Conservation (phyloP, 2,797 vertebrate species). For the Lutjanus campechanus region DNA sequence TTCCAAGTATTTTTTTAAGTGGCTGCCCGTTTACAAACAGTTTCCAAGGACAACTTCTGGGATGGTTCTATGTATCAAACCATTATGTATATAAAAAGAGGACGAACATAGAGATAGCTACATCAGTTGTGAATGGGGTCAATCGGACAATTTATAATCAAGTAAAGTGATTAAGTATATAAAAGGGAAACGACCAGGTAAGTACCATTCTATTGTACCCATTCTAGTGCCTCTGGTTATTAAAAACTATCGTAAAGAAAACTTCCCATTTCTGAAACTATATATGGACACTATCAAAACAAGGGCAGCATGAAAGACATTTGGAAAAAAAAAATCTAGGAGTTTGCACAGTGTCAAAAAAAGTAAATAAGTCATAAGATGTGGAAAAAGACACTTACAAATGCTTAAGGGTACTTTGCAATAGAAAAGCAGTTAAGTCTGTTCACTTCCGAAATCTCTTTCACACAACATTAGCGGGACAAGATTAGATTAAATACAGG, state of each 20-base stretch:
- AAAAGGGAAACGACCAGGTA: too few relatives aligned
- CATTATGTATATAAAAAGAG: too few relatives aligned
- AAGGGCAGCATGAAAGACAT: background rate
- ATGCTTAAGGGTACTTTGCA: background rate
- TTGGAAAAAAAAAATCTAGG: background rate
- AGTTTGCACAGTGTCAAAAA: background rate
- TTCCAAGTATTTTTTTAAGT: too few relatives aligned
- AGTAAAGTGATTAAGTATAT: too few relatives aligned
- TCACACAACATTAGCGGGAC: conserved; percentile 33
- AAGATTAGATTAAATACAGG: conserved; percentile 45
- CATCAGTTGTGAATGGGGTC: too few relatives aligned
- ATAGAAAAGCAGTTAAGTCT: conserved; percentile 1
- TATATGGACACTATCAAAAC: background rate
- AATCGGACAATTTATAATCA: too few relatives aligned
- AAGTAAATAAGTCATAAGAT: background rate
- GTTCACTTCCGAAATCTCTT: conserved; percentile 10
- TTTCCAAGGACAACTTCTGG: too few relatives aligned
- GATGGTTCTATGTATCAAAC: too few relatives aligned
- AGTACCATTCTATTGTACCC: too few relatives aligned
- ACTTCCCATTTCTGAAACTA: background rate
- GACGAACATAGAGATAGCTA: too few relatives aligned
- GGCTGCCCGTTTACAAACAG: too few relatives aligned
- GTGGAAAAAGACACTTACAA: conserved; percentile 6
- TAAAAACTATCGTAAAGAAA: background rate
- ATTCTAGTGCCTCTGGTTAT: background rate